Conservation (phyloP, 2,888 invertebrate species). For the Plebejus melissa region DNA sequence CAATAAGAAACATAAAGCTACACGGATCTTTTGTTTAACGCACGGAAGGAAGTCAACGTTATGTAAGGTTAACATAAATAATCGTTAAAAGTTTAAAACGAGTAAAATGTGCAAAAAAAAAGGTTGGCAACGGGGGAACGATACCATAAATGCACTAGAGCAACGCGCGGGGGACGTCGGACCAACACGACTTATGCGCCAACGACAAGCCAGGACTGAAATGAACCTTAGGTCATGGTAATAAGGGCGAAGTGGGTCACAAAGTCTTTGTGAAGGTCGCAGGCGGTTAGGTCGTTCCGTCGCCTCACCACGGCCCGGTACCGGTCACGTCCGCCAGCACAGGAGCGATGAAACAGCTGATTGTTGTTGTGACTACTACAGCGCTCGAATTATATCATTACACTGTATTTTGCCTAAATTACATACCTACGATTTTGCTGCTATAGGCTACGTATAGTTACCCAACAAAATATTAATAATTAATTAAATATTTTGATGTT, state of each 20-base stretch:
- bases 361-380: constrained; percentile 26
- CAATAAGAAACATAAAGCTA: neutral
- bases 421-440: neutral
- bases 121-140: constrained; percentile 65
- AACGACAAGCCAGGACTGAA: constrained; percentile 41
- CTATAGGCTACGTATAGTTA: too few relatives aligned
- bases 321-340: constrained; percentile 37
- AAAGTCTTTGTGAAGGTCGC: constrained; percentile 74
- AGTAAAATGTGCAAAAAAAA: constrained; percentile 56
- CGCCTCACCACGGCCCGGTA: constrained; percentile 58
- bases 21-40: neutral
- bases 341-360: constrained; percentile 37
- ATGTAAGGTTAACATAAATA: constrained; percentile 10
- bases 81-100: constrained; percentile 13
- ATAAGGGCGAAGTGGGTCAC: constrained; percentile 57
- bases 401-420: neutral
- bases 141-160: constrained; percentile 77
- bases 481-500: too few relatives aligned
- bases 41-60: constrained; percentile 10
- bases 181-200: constrained; percentile 42
- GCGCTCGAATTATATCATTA: neutral
- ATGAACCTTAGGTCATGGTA: constrained; percentile 36
- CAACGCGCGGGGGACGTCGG: constrained; percentile 53
- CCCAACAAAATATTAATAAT: too few relatives aligned
- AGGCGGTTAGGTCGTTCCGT: constrained; percentile 50